These are phyloP conservation scores for Acanthosepion lycidas DNA, from an alignment of 2,888 invertebrate species.

Conservation along the genomic window DNA sequence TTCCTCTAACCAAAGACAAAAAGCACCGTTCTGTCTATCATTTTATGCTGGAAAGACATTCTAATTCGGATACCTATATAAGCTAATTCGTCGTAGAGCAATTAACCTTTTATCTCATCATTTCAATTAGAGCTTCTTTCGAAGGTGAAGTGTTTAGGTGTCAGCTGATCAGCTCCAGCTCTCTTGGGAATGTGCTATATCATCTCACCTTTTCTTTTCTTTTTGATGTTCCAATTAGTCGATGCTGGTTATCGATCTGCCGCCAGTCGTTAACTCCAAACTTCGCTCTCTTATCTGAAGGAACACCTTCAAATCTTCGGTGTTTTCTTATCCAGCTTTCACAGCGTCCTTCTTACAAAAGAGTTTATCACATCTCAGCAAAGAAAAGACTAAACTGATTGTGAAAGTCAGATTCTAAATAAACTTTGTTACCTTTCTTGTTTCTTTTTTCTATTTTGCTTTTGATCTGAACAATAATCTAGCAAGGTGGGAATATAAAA, in stretches of 20 bases:
- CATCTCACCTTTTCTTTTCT: background rate
- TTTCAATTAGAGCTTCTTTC: background rate
- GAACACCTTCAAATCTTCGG: background rate
- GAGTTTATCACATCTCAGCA: background rate
- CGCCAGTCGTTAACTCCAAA: background rate
- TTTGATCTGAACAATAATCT: background rate
- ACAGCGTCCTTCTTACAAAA: background rate
- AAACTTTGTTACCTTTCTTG: background rate
- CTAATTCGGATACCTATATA: background rate
- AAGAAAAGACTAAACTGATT: background rate
- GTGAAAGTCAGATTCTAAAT: background rate
- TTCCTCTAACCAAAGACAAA: no score
- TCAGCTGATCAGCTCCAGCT: background rate
- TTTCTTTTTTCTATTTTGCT: background rate
- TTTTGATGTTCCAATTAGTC: background rate
- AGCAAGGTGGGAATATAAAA: background rate
- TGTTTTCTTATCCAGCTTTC: background rate
- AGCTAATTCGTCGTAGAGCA: background rate
- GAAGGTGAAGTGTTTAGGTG: background rate
- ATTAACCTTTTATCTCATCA: slow-evolving; percentile 21
- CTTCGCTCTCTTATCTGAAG: background rate
- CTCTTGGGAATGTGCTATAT: slow-evolving; percentile 16
- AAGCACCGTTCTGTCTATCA: no score
- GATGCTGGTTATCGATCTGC: background rate
- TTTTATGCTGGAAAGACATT: no score